Base-by-base conservation (phyloP, 2,113 vertebrate genomes). In the Strix uralensis region DNA sequence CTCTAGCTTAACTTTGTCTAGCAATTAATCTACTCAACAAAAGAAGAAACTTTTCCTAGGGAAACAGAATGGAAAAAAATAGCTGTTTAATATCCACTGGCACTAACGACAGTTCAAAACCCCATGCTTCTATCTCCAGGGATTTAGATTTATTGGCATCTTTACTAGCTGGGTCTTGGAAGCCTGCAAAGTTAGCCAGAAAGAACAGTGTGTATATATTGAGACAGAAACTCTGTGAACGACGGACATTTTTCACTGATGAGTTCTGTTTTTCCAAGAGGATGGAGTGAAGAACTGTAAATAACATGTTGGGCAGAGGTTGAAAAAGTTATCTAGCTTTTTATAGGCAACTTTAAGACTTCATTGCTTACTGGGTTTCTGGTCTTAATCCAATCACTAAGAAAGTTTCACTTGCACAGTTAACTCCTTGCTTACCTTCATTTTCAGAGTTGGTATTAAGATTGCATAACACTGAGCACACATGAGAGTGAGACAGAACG, bases 241-340 rank as follows among this genome's bases (percentile, higher is more conserved):
- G 23, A 92, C 2, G 3, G 94, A 87, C 95, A 97, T 96, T 97
- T 97, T 97, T 96, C 95, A 91, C 94, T 94, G 92, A 95, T 97
- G 94, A 97, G 89, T 97, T 96, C 95, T 96, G 94, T 97, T 97
- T 97, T 97, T 97, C 95, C 96, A 96, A 95, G 92, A 71, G 81
- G 71, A 95, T 55, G 91, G 86, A 96, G 95, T 65, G 84, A 92
- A 95, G 95, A 92, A 95, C 92, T 95, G 95, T 96, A 97, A 97
- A 97, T 95, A 97, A 95, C 92, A 95, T 94, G 91, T 66, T 95
- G 95, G 94, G 91, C 92, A 95, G 91, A 92, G 92, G 91, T 94
- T 97, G 96, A 96, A 95, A 93, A 95, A 94, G 95, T 97, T 97
- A 97, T 96, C 94, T 95, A 94, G 94, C 94, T 97, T 96, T 97